Percentiles rank a stretch among this genome's conserved stretches.
Evolutionary conservation across 2,797 vertebrate species (phyloP).

Genomic region (Babyrousa celebensis): DNA sequence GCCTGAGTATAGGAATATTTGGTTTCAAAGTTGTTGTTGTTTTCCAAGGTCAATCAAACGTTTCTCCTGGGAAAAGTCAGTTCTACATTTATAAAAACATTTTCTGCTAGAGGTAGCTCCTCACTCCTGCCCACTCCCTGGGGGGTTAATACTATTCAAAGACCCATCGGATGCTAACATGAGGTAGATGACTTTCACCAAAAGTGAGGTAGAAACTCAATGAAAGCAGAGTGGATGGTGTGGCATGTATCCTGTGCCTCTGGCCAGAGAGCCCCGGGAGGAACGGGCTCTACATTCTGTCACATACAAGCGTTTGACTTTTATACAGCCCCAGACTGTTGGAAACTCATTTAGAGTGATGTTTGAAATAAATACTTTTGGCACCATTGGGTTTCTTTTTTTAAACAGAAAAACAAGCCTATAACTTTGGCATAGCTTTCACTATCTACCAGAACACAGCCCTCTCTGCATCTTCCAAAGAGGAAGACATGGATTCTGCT

Average conservation of each 20-base stretch:
- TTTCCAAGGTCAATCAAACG: constrained; percentile 78
- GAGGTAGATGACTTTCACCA: constrained; percentile 90
- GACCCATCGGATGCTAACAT: constrained; percentile 82
- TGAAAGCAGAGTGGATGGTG: constrained; percentile 44
- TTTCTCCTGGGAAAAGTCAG: constrained; percentile 82
- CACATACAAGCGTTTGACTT: constrained; percentile 86
- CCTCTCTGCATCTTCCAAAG: constrained; percentile 78
- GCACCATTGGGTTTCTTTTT: constrained; percentile 90
- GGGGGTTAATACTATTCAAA: constrained; percentile 82
- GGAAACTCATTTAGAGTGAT: constrained; percentile 71
- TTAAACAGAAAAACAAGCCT: constrained; percentile 71
- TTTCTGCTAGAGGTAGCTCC: constrained; percentile 80
- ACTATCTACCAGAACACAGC: constrained; percentile 87
- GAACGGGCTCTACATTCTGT: constrained; percentile 80
- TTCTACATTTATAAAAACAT: constrained; percentile 19
- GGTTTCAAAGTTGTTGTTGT: constrained; percentile 83
- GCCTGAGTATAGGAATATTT: constrained; percentile 79
- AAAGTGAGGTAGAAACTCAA: constrained; percentile 91
- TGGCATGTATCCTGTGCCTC: constrained; percentile 84
- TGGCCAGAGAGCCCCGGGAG: constrained; percentile 66
- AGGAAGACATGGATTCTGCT: constrained; percentile 79
- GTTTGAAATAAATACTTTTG: constrained; percentile 89
- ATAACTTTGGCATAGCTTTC: constrained; percentile 91
- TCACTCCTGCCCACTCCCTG: background rate
- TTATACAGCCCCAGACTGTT: constrained; percentile 91